A percentile compares a stretch with the other conserved stretches of the same genome.
Conservation (phyloP, 2,888 invertebrate species). For the Acrobasis repandana region DNA sequence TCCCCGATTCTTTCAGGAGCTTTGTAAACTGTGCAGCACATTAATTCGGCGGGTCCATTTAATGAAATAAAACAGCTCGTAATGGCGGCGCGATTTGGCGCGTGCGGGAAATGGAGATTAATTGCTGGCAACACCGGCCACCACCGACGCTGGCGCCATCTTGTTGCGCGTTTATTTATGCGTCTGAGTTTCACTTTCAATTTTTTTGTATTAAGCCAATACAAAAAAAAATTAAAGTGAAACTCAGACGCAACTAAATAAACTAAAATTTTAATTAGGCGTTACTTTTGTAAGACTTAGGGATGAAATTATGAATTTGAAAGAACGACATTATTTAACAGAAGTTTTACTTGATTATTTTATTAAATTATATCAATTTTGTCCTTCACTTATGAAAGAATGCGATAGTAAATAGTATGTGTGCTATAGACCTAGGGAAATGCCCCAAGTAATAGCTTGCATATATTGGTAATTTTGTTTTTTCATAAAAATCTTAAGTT, state of each 20-base stretch:
- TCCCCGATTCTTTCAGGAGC: conserved; percentile 60
- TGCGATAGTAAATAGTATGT: too few relatives aligned
- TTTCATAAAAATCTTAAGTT: background rate
- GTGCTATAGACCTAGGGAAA: too few relatives aligned
- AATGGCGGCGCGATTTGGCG: conserved; percentile 74
- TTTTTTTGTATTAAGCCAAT: too few relatives aligned
- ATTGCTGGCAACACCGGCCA: conserved; percentile 71
- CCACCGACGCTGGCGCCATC: conserved; percentile 59
- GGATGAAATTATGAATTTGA: too few relatives aligned
- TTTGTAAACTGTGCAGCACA: conserved; percentile 68
- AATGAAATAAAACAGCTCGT: conserved; percentile 78
- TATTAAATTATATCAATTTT: too few relatives aligned
- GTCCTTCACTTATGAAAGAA: too few relatives aligned
- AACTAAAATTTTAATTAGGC: background rate
- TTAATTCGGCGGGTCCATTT: conserved; percentile 75
- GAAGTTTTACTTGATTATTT: too few relatives aligned
- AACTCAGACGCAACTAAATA: too few relatives aligned
- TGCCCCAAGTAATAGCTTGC: too few relatives aligned
- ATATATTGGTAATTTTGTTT: too few relatives aligned
- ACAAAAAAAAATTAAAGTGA: too few relatives aligned
- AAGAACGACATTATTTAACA: too few relatives aligned
- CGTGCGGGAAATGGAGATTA: conserved; percentile 78
- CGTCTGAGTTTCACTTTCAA: conserved; percentile 52
- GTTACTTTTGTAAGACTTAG: background rate
- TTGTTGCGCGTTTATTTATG: conserved; percentile 72